phyloP scores from a whole-genome alignment of 30 jellyfish, hydroid and myxozoan genomes.

The Hydra vulgaris region DNA sequence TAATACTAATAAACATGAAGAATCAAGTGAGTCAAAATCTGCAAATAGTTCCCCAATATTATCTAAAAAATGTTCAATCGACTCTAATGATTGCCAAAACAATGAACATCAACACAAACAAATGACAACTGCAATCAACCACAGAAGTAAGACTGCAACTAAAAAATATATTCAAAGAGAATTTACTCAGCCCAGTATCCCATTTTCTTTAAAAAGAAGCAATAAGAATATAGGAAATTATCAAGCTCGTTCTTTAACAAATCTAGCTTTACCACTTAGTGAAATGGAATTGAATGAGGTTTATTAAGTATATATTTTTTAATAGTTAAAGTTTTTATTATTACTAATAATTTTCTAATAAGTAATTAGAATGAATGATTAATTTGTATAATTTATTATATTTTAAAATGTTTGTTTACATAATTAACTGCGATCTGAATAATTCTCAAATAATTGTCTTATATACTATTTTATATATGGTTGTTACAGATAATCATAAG shows the following conservation, averaged over 20 bases:
- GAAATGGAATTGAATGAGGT: too few relatives aligned
- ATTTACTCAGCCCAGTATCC: neutral
- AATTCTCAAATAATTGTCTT: too few relatives aligned
- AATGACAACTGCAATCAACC: neutral
- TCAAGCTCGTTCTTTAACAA: neutral
- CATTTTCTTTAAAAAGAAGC: neutral
- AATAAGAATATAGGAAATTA: neutral
- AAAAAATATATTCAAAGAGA: too few relatives aligned
- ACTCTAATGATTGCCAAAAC: neutral
- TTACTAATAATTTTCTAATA: too few relatives aligned
- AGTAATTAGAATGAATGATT: too few relatives aligned
- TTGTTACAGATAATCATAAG: too few relatives aligned
- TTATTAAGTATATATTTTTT: too few relatives aligned
- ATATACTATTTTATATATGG: too few relatives aligned
- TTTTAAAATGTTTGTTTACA: too few relatives aligned
- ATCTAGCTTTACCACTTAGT: neutral
- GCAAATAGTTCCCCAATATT: neutral
- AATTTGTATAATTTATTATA: too few relatives aligned
- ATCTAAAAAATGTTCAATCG: neutral
- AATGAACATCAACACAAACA: neutral
- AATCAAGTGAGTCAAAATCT: neutral
- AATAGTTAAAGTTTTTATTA: neutral
- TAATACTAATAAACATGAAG: neutral
- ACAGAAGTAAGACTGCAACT: neutral
- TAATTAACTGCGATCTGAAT: too few relatives aligned